Evolutionary conservation across 2,113 vertebrate species (phyloP), one percentile per base, ranked within the genome.

Genomic region (Anoplopoma fimbria): DNA sequence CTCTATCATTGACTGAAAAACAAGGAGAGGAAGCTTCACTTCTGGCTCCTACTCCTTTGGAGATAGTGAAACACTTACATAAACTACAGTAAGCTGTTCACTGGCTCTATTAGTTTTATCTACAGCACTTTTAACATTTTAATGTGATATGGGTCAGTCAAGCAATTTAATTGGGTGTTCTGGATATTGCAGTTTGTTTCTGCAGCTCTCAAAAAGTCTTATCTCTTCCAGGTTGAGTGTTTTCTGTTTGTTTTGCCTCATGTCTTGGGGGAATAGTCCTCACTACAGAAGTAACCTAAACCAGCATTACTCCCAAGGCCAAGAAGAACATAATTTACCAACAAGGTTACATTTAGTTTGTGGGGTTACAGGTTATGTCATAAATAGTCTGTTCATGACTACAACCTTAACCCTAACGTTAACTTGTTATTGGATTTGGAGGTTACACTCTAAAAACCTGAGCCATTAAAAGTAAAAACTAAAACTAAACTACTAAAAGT

Each of bases 181-280:
- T 76, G 76, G 47, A 55, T 86, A 75, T 76, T 83, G 72, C 25
- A 1, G 1, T 63, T 53, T 25, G 9, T 58, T 38, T 84, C 47
- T 68, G 36, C 23, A 31, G 29, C 36, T 58, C 58, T 71, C 15
- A 38, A 9, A 9, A 51, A 13, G 14, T 12, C 65, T 75, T 63
- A 85, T 81, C 78, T 82, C 45, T n/a, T 79, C 69, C 25, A 51
- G 62, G 0, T 19, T 68, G 68, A 73, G 57, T 71, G 65, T 85
- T 73, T 77, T 57, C 62, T 65, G 62, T 79, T 79, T 77, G 60
- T 79, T 86, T 81, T 71, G 49, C 55, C 58, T 87, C 33, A n/a
- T 64, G 38, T 67, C 79, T 81, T 4, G 2, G 31, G 33, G n/a
- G 58, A 47, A 67, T 21, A 2, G 36, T 25, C 62, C 23, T 25